Base-by-base conservation (phyloP, 2,113 vertebrate genomes). In the Chionis minor region DNA sequence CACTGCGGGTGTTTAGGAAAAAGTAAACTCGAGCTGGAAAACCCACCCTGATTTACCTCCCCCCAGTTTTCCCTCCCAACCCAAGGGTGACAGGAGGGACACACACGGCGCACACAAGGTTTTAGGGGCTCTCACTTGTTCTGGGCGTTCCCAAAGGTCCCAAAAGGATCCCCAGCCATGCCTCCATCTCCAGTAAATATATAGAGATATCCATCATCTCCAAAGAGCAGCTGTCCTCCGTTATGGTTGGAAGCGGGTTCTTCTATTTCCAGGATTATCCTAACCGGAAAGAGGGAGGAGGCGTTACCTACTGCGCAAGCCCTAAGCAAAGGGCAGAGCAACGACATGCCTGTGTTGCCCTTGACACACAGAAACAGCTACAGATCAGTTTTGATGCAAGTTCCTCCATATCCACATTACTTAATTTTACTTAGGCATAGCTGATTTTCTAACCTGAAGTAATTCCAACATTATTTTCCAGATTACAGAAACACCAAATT, bases 191-290 rank as follows among this genome's bases (percentile, higher is more conserved):
- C 99, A 32, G 99, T 99, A 94, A 99, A 99, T 96, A 99, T 98
- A 94, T 99, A 99, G 93, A 99, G 98, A 96, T 98, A 99, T 1
- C 98, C 99, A 12, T 99, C 99, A 51, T 99, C 98, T 63, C 98
- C 99, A 58, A 99, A 99, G 27, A 99, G 98, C 79, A 99, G 93
- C 96, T 99, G 98, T 40, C 99, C 99, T 81, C 99, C 99, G 0
- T 99, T 99, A 93, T 99, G 99, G 97, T 99, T 99, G 4, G 99
- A 99, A 40, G 99, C 99, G 3, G 99, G 99, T 92, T 99, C 99
- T 85, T 99, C 98, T 2, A 99, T 98, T 97, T 99, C 99, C 96
- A 99, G 97, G 94, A 99, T 99, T 44, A 99, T 98, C 95, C 99
- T 99, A 91, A 28, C 44, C 14, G 26, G 80, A 96, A 80, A 58